Base-by-base conservation (phyloP, 2,113 vertebrate species). In the Nesospiza acunhae region DNA sequence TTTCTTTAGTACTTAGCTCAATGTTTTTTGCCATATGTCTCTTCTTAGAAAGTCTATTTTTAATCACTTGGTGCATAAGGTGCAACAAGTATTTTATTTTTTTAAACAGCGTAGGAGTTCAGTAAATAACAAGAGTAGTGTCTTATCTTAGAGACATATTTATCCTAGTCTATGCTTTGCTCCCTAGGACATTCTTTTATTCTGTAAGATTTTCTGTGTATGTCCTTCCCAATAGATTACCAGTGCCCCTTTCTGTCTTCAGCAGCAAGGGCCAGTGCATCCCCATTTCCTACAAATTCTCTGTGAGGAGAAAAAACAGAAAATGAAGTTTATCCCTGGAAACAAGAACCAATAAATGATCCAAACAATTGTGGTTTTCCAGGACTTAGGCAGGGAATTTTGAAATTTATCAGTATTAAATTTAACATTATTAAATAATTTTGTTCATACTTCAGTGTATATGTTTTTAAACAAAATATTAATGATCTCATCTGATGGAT, bases 1-100 rank as follows among this genome's bases (percentile, higher is more conserved):
- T 83, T 91, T 31, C 72, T 69, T 68, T 62, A 78, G 35, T 62
- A 63, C 53, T 96, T 94, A 93, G 46, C 30, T 81, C 75, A 74
- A 10, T 68, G 44, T 78, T 94, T 83, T 70, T 70, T 82, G 42
- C 81, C 87, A 73, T 64, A 64, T 94, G 74, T 84, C 31, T 73
- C 37, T 78, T 46, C 75, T 66, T 63, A 63, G 31, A 86, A 62
- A 77, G 60, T 31, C 60, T 93, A 22, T 87, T 94, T 95, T 84
- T 79, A 92, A 89, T 13, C 10, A 72, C 69, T 84, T 35, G 4
- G 78, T 83, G 68, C 79, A 80, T 94, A 88, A 91, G 39, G 47
- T 91, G 78, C 77, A 92, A 84, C 84, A 95, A 85, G 35, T 79
- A 58, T 55, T 86, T 82, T 69, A 68, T 87, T 94, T 85, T 94